Base-by-base conservation (phyloP, 2,797 vertebrate genomes). In the Melanotaenia boesemani region DNA sequence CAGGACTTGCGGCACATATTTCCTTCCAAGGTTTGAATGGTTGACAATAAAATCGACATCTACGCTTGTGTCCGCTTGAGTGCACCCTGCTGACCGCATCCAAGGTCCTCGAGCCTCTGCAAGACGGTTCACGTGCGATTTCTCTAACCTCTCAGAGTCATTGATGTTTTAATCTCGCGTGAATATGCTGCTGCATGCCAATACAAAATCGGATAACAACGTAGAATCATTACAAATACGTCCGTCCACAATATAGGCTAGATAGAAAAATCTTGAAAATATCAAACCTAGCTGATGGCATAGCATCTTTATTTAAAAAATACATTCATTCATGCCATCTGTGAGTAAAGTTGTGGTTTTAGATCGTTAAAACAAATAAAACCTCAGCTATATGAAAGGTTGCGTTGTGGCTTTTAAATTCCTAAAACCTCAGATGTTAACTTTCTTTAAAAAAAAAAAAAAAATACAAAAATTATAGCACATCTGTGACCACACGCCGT, bases 51-150 rank as follows among this genome's bases (percentile, higher is more conserved):
- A 50, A 61, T 18, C 32, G 34, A 24, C 22, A 26, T 16, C 0
- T 1, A 1, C 24, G 61, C 5, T 20, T 13, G 41, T 54, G 50
- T 58, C 7, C 34, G 74, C 57, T 4, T 48, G 70, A 57, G 13
- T 75, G 72, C 50, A 15, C 63, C n/a, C 63, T 11, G 26, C 30
- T 59, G 34, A 79, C 39, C 63, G 7, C 3, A 39, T 65, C 70
- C 78, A 72, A 78, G 71, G 74, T 79, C 74, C 58, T 48, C 2
- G 6, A 30, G 28, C 39, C 28, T 37, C 62, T 24, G 26, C 52
- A 7, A 18, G 50, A 3, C 18, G 1, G 34, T 48, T 65, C 50
- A 72, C 32, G 13, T 18, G 59, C 24, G 57, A 44, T 59, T 44
- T 57, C 46, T 20, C 6, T 46, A 20, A 32, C 36, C 24, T 28